Evolutionary conservation across 2,888 invertebrate genomes (phyloP).

Genomic region (Ophion obscuratus): DNA sequence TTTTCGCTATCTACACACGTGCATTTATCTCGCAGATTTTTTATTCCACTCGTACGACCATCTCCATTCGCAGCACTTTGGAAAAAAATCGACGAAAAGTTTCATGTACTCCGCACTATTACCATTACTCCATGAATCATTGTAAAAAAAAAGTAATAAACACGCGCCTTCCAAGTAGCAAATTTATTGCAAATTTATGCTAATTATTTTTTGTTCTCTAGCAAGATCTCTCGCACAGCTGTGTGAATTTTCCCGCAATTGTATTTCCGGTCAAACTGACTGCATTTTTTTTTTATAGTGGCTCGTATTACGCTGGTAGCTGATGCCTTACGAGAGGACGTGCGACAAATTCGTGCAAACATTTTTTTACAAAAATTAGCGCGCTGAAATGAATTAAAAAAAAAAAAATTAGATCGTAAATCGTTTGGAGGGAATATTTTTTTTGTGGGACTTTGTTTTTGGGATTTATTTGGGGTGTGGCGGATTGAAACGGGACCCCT

Average conservation of each 20-base stretch:
- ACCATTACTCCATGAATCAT: neutral
- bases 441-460: neutral
- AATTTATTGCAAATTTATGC: neutral
- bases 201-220: neutral
- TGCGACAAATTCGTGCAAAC: neutral
- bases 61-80: constrained; percentile 21
- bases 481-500: neutral
- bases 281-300: constrained; percentile 22
- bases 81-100: constrained; percentile 29
- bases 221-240: constrained; percentile 11
- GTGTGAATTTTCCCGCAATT: constrained; percentile 23
- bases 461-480: neutral
- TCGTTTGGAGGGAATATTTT: neutral
- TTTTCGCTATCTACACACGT: constrained; percentile 13
- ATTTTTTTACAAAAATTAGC: neutral
- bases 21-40: constrained; percentile 21
- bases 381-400: neutral
- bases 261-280: constrained; percentile 25
- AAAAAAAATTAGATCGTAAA: neutral
- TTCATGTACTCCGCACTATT: constrained; percentile 32
- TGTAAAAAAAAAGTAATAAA: neutral
- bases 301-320: constrained; percentile 44
- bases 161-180: constrained; percentile 9
- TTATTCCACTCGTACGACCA: constrained; percentile 39
- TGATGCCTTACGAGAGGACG: constrained; percentile 14